These are phyloP conservation scores for Callipepla californica DNA, from an alignment of 2,113 vertebrate species.

Conservation along the genomic window DNA sequence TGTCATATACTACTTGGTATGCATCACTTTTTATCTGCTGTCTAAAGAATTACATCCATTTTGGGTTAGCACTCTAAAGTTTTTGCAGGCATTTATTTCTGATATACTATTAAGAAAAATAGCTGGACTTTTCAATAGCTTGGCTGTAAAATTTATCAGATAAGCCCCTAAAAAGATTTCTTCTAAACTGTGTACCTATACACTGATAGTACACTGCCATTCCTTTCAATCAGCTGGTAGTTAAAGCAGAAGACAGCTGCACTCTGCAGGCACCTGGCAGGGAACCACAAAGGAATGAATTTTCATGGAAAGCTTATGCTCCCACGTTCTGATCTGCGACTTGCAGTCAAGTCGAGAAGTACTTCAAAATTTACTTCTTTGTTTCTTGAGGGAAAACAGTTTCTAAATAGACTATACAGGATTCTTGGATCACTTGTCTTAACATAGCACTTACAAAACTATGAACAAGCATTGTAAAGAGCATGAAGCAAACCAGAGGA, in stretches of 20 bases:
- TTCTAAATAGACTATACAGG: not conserved
- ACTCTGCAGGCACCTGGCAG: not conserved
- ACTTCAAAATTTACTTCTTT: not conserved
- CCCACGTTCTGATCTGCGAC: not conserved
- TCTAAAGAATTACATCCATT: not conserved
- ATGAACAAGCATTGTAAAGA: not conserved
- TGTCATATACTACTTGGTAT: not conserved
- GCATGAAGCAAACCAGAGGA: not conserved
- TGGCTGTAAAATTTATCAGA: not conserved
- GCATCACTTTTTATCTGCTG: not conserved
- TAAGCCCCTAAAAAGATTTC: not conserved
- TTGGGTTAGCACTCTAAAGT: not conserved
- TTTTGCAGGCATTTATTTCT: not conserved
- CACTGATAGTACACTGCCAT: not conserved
- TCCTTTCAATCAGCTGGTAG: not conserved
- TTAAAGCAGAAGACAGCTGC: constrained; percentile 7
- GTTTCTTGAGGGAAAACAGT: not conserved
- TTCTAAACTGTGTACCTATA: not conserved
- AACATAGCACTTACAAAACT: not conserved
- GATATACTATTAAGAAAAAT: not conserved
- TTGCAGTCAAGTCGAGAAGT: not conserved
- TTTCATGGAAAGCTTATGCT: not conserved
- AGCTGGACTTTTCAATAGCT: not conserved
- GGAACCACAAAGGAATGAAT: not conserved
- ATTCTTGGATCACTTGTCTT: not conserved